A percentile compares a stretch with the other conserved stretches of the same genome.
Conservation (phyloP, 2,113 vertebrate species). For the Nicator chloris region DNA sequence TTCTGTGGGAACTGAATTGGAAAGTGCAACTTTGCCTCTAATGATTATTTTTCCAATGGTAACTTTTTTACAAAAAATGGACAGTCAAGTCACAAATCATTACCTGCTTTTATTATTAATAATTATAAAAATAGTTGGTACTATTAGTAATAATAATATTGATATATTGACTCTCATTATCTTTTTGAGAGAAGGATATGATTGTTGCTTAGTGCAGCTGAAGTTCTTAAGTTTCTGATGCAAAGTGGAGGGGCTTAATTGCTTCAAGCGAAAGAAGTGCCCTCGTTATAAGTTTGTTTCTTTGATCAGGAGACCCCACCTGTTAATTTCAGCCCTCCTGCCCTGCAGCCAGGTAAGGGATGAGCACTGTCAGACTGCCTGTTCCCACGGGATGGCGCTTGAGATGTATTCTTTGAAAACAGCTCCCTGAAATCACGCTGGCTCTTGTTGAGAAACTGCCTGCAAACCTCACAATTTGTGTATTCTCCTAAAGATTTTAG, state of each 20-base stretch:
- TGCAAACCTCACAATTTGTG: not conserved
- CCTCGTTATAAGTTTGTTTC: not conserved
- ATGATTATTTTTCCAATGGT: not conserved
- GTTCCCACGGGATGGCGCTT: conserved; percentile 4
- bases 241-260: not conserved
- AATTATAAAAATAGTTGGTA: not conserved
- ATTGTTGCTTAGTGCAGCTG: not conserved
- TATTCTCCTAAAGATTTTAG: not conserved
- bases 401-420: not conserved
- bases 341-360: not conserved
- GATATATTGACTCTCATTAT: not conserved
- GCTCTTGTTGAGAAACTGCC: not conserved
- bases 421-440: not conserved
- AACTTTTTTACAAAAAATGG: not conserved
- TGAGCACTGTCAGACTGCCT: not conserved
- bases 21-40: not conserved
- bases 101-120: not conserved
- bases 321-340: not conserved
- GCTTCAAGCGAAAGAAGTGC: not conserved
- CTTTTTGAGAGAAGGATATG: not conserved
- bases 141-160: not conserved
- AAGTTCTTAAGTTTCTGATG: not conserved
- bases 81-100: not conserved
- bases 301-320: not conserved
- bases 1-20: not conserved